Conservation (phyloP, 2,113 vertebrate species). For the Nesoenas mayeri region DNA sequence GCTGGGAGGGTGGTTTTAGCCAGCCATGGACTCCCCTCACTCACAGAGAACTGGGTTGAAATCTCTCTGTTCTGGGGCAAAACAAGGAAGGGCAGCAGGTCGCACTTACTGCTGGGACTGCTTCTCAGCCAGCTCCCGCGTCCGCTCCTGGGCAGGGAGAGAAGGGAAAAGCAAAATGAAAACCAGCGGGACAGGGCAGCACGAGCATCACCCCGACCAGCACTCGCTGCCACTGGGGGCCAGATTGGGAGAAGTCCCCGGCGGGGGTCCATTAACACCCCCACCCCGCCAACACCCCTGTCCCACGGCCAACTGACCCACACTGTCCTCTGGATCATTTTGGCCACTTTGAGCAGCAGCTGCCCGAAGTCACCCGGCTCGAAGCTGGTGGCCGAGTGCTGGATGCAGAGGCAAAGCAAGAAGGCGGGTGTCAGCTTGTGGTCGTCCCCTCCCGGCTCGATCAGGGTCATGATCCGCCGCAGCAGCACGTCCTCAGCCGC, state of each 20-base stretch:
- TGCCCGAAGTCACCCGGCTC: slow-evolving; percentile 87
- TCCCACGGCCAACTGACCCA: slow-evolving; percentile 82
- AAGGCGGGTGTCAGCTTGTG: slow-evolving; percentile 92
- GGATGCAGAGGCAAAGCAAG: slow-evolving; percentile 92
- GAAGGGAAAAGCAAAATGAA: slow-evolving; percentile 3
- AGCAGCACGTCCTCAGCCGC: slow-evolving; percentile 85
- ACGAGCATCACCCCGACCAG: neutral
- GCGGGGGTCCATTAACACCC: neutral
- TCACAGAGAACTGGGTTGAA: neutral
- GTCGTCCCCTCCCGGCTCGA: slow-evolving; percentile 88
- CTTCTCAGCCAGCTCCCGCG: slow-evolving; percentile 94
- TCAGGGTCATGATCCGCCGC: slow-evolving; percentile 85
- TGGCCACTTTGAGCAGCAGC: slow-evolving; percentile 89
- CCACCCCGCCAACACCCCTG: neutral
- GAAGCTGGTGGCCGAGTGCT: slow-evolving; percentile 88
- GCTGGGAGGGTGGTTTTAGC: neutral
- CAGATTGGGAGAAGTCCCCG: accelerated
- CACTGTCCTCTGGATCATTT: slow-evolving; percentile 85
- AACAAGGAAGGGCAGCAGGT: neutral
- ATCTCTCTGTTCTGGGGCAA: neutral
- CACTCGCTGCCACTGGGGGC: accelerated
- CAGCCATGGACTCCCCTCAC: neutral
- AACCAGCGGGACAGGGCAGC: accelerated
- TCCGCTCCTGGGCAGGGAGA: slow-evolving; percentile 85
- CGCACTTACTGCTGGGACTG: slow-evolving; percentile 94